Conservation (phyloP, 2,797 vertebrate genomes). For the Anableps anableps region DNA sequence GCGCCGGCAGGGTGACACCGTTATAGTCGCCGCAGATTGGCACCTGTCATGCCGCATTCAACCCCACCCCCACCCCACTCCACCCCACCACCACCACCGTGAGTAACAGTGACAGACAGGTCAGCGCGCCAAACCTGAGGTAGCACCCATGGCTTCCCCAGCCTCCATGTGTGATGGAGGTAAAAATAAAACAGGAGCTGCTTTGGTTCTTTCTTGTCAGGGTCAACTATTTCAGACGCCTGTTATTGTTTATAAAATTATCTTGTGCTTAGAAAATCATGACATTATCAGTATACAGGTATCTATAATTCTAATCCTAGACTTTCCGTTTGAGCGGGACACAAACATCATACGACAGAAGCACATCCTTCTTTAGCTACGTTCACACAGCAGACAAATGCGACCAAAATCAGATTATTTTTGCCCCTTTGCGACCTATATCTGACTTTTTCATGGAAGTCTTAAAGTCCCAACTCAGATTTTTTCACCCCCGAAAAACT, state of each 20-base stretch:
- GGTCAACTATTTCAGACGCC: background rate
- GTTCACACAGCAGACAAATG: no score
- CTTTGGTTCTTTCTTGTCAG: background rate
- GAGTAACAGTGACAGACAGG: constrained; percentile 76
- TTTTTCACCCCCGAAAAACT: no score
- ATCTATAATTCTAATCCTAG: background rate
- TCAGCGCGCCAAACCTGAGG: constrained; percentile 60
- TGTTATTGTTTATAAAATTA: background rate
- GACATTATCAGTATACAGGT: background rate
- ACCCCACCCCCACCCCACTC: no score
- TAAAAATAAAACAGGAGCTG: constrained; percentile 48
- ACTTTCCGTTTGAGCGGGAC: no score
- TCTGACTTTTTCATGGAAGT: no score
- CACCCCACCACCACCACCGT: constrained; percentile 24
- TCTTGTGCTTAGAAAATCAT: background rate
- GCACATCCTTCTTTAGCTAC: no score
- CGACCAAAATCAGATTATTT: no score
- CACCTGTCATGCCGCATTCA: constrained; percentile 75
- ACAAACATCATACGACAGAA: no score
- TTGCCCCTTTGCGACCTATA: no score
- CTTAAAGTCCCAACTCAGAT: no score
- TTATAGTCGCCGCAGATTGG: constrained; percentile 68
- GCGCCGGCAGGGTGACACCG: constrained; percentile 44
- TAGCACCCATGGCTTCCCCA: constrained; percentile 61
- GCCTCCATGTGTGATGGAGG: constrained; percentile 28